These are phyloP conservation scores for Chrysopilus asiliformis DNA, from an alignment of 2,888 invertebrate species.

Conservation along the genomic window DNA sequence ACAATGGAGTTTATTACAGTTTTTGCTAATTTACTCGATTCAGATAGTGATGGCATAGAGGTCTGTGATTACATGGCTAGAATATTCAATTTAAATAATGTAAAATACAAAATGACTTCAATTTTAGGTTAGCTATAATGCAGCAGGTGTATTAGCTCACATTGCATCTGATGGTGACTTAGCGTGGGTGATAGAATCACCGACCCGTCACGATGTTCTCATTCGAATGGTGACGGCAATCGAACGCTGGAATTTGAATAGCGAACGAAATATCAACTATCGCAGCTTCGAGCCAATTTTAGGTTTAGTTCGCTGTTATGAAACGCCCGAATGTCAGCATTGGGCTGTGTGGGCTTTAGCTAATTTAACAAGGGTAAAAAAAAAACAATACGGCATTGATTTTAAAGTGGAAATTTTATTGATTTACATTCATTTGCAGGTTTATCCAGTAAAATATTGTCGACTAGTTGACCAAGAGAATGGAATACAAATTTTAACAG, in stretches of 20 bases:
- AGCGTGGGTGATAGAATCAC: conserved; percentile 65
- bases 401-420: conserved; percentile 4
- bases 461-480: conserved; percentile 73
- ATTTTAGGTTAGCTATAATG: conserved; percentile 76
- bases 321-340: conserved; percentile 84
- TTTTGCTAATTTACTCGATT: conserved; percentile 74
- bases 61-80: conserved; percentile 34
- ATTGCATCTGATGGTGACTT: conserved; percentile 83
- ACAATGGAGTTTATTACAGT: conserved; percentile 69
- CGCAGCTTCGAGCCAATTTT: conserved; percentile 91
- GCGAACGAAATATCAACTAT: conserved; percentile 91
- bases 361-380: conserved; percentile 65
- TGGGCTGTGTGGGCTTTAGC: conserved; percentile 98
- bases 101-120: conserved; percentile 2
- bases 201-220: conserved; percentile 58
- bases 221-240: conserved; percentile 68
- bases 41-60: conserved; percentile 87
- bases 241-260: conserved; percentile 72
- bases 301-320: conserved; percentile 63
- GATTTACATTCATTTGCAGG: conserved; percentile 37
- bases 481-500: conserved; percentile 59
- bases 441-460: conserved; percentile 74
- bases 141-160: conserved; percentile 90
- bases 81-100: too few species aligned
- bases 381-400: too few species aligned